phyloP scores from a whole-genome alignment of 2,113 vertebrate species.

The Halcyon senegalensis region DNA sequence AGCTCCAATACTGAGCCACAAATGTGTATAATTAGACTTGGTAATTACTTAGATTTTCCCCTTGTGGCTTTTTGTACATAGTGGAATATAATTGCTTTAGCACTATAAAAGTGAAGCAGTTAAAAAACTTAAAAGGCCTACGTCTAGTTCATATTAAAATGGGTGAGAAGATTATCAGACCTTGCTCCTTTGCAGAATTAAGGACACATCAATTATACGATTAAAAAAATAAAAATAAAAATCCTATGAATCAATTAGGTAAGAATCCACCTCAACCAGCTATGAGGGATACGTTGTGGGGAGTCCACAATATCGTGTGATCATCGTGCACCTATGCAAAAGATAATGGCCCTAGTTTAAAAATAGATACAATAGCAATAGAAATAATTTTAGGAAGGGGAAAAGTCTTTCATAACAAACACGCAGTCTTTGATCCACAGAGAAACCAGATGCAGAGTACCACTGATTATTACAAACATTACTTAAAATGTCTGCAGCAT shows the following conservation, averaged over 20 bases:
- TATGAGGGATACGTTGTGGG: background rate
- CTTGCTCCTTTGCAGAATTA: background rate
- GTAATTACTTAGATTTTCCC: slow-evolving; percentile 36
- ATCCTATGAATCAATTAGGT: background rate
- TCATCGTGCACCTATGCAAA: background rate
- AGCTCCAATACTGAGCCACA: background rate
- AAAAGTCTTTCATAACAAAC: background rate
- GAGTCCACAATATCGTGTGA: background rate
- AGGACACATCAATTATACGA: background rate
- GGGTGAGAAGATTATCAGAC: background rate
- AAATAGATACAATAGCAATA: fast-evolving
- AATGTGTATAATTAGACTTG: slow-evolving; percentile 10
- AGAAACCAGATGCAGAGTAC: background rate
- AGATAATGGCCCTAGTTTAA: background rate
- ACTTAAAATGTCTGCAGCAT: background rate
- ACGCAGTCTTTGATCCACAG: background rate
- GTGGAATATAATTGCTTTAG: slow-evolving; percentile 22
- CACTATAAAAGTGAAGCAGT: background rate
- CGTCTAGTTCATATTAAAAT: background rate
- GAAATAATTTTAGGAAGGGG: background rate
- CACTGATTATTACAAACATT: background rate
- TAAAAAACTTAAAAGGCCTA: background rate
- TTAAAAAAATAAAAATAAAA: background rate
- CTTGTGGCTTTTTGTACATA: slow-evolving; percentile 35
- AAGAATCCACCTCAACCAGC: background rate